Evolutionary conservation across 2,113 vertebrate species (phyloP).

Genomic region (Lichenostomus cassidix): DNA sequence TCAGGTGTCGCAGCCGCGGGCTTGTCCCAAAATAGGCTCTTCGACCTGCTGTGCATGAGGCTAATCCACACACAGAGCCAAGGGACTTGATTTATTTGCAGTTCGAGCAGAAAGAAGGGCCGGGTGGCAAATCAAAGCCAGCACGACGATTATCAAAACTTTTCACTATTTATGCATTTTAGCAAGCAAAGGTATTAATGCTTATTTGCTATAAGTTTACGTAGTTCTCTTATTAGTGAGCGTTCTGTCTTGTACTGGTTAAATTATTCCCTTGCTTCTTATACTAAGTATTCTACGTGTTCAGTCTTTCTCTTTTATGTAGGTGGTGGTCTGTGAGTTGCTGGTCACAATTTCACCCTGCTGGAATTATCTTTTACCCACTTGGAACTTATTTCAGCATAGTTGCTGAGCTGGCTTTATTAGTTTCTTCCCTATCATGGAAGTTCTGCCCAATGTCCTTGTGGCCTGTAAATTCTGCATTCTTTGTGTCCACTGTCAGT

Average conservation of each 20-base stretch:
- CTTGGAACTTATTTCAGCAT: background rate
- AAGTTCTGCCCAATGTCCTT: background rate
- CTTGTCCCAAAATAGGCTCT: background rate
- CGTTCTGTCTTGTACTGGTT: background rate
- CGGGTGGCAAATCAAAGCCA: background rate
- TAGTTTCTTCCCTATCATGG: background rate
- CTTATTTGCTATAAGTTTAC: background rate
- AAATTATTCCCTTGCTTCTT: background rate
- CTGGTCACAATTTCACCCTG: background rate
- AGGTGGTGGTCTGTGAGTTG: background rate
- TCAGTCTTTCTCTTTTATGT: background rate
- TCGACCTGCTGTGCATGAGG: background rate
- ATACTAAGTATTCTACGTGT: rapidly evolving
- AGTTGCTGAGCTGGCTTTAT: background rate
- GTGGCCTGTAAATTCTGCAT: background rate
- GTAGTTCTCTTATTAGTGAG: background rate
- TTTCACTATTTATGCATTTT: background rate
- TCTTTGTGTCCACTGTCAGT: background rate
- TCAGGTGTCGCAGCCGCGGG: background rate
- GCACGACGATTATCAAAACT: background rate
- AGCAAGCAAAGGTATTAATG: background rate
- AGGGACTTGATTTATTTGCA: background rate
- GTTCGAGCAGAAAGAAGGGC: background rate
- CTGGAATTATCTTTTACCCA: background rate
- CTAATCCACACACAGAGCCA: background rate